Conservation (phyloP, 2,797 vertebrate species). For the Myotis planiceps region DNA sequence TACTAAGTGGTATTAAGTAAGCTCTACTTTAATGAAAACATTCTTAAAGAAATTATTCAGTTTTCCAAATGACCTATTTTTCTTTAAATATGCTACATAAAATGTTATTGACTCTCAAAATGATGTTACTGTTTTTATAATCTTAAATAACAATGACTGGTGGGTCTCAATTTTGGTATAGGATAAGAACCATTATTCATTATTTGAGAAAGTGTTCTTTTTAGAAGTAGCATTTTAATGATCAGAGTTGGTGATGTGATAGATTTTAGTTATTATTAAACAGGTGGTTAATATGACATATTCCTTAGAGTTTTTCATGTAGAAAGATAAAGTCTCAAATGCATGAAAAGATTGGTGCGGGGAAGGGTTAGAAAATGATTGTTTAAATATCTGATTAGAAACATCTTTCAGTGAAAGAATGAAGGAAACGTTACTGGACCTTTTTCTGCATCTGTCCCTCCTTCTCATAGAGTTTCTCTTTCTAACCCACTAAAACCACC, state of each 20-base stretch:
- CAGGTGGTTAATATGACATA: background rate
- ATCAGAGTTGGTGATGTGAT: background rate
- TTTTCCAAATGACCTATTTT: slow-evolving; percentile 33
- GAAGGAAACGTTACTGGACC: background rate
- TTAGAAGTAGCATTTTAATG: slow-evolving; percentile 32
- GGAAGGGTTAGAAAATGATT: background rate
- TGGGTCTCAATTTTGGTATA: background rate
- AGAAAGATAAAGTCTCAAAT: slow-evolving; percentile 28
- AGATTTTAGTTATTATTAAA: slow-evolving; percentile 43
- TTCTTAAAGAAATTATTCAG: background rate
- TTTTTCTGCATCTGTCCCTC: background rate
- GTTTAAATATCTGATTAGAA: slow-evolving; percentile 17
- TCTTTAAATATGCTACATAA: slow-evolving; percentile 8
- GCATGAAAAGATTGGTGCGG: background rate
- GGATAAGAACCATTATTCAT: background rate
- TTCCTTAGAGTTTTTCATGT: slow-evolving; percentile 16
- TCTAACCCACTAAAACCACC: background rate
- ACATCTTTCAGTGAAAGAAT: slow-evolving; percentile 5
- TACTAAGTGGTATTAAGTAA: background rate
- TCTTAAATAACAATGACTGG: background rate
- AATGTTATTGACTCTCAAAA: background rate
- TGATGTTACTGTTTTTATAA: background rate
- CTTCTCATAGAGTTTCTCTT: background rate
- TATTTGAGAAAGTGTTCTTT: slow-evolving; percentile 23
- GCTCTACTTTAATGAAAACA: background rate